Percentiles rank a stretch among this genome's conserved stretches.
Conservation (phyloP, 2,113 vertebrate species). For the Anguilla japonica region DNA sequence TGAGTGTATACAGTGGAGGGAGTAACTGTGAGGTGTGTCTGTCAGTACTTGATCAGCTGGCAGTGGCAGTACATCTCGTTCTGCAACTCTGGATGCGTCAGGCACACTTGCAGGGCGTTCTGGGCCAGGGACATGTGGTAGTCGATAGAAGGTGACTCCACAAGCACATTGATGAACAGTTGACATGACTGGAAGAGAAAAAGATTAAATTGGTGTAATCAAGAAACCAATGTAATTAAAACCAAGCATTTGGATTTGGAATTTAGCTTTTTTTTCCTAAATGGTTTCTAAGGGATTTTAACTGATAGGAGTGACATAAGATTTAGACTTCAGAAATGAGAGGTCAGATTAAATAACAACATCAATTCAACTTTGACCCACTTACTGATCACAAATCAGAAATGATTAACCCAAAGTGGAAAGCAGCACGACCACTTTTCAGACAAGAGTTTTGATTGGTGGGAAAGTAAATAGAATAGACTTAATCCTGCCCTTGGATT, state of each 20-base stretch:
- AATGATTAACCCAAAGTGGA: not conserved
- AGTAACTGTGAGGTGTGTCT: not conserved
- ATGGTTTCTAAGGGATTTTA: not conserved
- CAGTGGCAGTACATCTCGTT: slow-evolving; percentile 90
- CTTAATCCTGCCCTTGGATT: not conserved
- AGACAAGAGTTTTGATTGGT: not conserved
- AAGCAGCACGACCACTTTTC: not conserved
- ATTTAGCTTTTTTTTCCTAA: not conserved
- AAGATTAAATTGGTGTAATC: not conserved
- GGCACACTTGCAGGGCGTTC: slow-evolving; percentile 85
- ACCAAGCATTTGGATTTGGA: no score
- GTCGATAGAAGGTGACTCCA: slow-evolving; percentile 83
- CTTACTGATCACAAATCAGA: not conserved
- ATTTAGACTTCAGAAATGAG: not conserved
- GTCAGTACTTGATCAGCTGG: slow-evolving; percentile 85
- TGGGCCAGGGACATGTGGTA: slow-evolving; percentile 87
- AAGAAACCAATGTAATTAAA: not conserved
- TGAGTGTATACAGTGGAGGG: slow-evolving; percentile 76
- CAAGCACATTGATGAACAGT: slow-evolving; percentile 87
- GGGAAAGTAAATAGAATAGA: not conserved
- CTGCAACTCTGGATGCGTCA: slow-evolving; percentile 84
- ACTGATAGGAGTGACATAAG: not conserved
- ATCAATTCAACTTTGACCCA: not conserved
- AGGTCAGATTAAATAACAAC: not conserved
- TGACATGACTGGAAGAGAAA: slow-evolving; percentile 77